A percentile compares a stretch with the other conserved stretches of the same genome.
These are phyloP conservation scores for Ciconia boyciana DNA, from an alignment of 2,113 vertebrate genomes.

Conservation along the genomic window DNA sequence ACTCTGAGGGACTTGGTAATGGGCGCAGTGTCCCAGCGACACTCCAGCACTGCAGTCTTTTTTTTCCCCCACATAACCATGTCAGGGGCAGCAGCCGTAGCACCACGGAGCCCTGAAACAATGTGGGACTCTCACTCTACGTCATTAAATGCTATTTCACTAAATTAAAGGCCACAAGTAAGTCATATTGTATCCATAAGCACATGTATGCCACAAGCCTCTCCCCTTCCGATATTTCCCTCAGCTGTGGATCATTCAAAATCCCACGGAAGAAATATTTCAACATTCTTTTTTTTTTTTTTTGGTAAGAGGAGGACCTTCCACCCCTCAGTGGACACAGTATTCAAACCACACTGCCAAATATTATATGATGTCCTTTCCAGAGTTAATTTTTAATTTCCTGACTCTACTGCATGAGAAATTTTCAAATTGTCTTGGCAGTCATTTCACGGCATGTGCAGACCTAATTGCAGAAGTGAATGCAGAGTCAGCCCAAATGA, in stretches of 20 bases:
- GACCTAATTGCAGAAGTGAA: conserved; percentile 49
- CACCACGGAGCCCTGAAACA: neutral
- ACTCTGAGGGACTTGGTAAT: neutral
- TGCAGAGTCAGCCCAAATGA: conserved; percentile 57
- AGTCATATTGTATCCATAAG: neutral
- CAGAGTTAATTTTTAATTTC: conserved; percentile 78
- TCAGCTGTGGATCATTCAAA: neutral
- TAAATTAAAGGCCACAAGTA: neutral
- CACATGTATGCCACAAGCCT: neutral
- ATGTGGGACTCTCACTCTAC: neutral
- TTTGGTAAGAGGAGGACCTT: neutral
- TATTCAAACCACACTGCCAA: conserved; percentile 47
- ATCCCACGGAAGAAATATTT: neutral
- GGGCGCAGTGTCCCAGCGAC: neutral
- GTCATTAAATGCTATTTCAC: neutral
- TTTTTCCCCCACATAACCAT: rapidly evolving
- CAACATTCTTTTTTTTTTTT: neutral
- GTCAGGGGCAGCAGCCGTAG: rapidly evolving
- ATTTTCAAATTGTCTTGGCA: conserved; percentile 58
- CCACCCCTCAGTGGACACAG: conserved; percentile 37
- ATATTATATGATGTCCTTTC: conserved; percentile 60
- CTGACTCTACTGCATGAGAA: conserved; percentile 61
- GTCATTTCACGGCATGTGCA: conserved; percentile 24
- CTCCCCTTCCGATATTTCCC: neutral
- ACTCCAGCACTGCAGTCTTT: neutral